phyloP scores from a whole-genome alignment of 2,888 invertebrate genomes.

The Drosophila macrospina region DNA sequence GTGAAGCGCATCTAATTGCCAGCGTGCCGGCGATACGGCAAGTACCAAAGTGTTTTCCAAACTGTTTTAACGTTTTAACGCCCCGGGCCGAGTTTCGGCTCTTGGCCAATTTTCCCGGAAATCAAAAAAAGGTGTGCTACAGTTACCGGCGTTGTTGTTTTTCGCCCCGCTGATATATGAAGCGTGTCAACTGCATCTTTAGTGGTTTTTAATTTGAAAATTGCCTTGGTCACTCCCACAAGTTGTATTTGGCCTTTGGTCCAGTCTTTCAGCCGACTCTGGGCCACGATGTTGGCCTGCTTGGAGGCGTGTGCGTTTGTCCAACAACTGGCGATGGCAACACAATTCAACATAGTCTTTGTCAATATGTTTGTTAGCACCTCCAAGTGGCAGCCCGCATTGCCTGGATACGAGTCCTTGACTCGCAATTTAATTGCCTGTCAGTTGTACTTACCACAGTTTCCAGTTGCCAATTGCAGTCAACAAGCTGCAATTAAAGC shows the following conservation, averaged over 20 bases:
- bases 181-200: slow-evolving; percentile 80
- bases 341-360: slow-evolving; percentile 19
- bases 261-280: slow-evolving; percentile 1
- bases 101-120: slow-evolving; percentile 70
- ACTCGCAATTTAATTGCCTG: slow-evolving; percentile 59
- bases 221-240: slow-evolving; percentile 70
- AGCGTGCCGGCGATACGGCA: slow-evolving; percentile 55
- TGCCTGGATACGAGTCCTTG: slow-evolving; percentile 38
- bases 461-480: slow-evolving; percentile 9
- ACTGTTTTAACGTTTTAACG: slow-evolving; percentile 73
- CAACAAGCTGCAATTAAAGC: slow-evolving; percentile 76
- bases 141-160: slow-evolving; percentile 14
- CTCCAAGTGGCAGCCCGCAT: slow-evolving; percentile 65
- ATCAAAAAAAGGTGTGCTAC: slow-evolving; percentile 67
- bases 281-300: slow-evolving; percentile 1
- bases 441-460: slow-evolving; percentile 28
- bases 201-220: slow-evolving; percentile 81
- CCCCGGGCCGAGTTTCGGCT: slow-evolving; percentile 40
- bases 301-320: slow-evolving; percentile 61
- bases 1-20: slow-evolving; percentile 82
- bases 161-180: slow-evolving; percentile 71
- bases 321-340: slow-evolving; percentile 66
- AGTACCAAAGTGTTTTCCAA: slow-evolving; percentile 66
- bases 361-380: slow-evolving; percentile 65
- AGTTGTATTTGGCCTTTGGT: background rate